A percentile compares a stretch with the other conserved stretches of the same genome.
These are phyloP conservation scores for Rosalia funebris DNA, from an alignment of 2,888 invertebrate genomes.

Conservation along the genomic window DNA sequence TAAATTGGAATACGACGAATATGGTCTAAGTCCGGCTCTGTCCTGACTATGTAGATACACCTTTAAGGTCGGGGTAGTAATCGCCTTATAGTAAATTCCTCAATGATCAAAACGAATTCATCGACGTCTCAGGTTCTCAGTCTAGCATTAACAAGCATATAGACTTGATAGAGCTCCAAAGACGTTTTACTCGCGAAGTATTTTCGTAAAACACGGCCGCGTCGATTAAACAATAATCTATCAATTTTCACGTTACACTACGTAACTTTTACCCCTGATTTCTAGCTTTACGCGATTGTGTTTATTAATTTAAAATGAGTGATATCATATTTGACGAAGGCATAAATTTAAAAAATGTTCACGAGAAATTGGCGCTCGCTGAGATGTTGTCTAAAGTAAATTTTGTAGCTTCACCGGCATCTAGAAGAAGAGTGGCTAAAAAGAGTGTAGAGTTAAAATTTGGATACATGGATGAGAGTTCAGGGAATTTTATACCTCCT, in stretches of 20 bases:
- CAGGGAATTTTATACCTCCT: slow-evolving; percentile 69
- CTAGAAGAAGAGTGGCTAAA: slow-evolving; percentile 67
- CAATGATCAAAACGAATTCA: slow-evolving; percentile 30
- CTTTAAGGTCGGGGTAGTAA: slow-evolving; percentile 26
- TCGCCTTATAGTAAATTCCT: slow-evolving; percentile 25
- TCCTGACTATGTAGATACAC: slow-evolving; percentile 23
- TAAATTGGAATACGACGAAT: no score
- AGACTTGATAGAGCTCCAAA: slow-evolving; percentile 8
- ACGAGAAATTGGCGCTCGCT: slow-evolving; percentile 67
- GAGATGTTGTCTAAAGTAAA: slow-evolving; percentile 70
- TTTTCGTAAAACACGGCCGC: slow-evolving; percentile 10
- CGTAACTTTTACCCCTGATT: no score
- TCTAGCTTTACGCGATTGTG: neutral
- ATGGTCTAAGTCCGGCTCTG: slow-evolving; percentile 25
- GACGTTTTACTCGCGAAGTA: neutral
- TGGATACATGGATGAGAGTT: slow-evolving; percentile 58
- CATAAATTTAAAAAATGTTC: slow-evolving; percentile 42
- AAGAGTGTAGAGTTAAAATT: slow-evolving; percentile 67
- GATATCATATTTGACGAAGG: slow-evolving; percentile 23
- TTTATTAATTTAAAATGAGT: slow-evolving; percentile 6
- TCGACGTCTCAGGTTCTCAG: slow-evolving; percentile 21
- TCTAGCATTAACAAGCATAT: slow-evolving; percentile 4
- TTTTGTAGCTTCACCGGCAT: slow-evolving; percentile 69
- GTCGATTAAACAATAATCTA: neutral
- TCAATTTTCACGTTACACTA: no score